phyloP scores from a whole-genome alignment of 2,797 vertebrate species.

The Mionectes olivaceus region DNA sequence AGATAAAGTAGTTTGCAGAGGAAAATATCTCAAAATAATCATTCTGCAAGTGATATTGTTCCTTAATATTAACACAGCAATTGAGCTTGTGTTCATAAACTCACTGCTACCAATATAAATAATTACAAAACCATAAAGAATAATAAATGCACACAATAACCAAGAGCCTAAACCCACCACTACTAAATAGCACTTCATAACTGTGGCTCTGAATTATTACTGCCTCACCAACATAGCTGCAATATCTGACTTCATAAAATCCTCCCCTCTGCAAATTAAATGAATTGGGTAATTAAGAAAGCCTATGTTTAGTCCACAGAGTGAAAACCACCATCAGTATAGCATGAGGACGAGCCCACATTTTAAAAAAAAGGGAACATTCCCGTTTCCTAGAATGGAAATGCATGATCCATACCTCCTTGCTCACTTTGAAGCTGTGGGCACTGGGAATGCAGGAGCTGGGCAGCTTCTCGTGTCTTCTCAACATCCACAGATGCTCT shows the following conservation, averaged over 20 bases:
- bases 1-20: neutral
- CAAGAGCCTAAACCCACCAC: neutral
- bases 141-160: neutral
- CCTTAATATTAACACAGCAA: neutral
- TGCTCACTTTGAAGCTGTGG: neutral
- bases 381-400: neutral
- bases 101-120: constrained; percentile 32
- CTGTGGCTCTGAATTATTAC: constrained; percentile 28
- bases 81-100: neutral
- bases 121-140: constrained; percentile 27
- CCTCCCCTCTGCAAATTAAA: neutral
- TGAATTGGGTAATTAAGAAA: constrained; percentile 9
- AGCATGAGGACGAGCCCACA: neutral
- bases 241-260: constrained; percentile 13
- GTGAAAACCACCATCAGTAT: neutral
- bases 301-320: neutral
- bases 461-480: neutral
- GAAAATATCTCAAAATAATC: neutral
- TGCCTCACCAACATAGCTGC: constrained; percentile 1
- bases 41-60: neutral
- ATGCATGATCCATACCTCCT: neutral
- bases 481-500: neutral
- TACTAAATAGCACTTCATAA: constrained; percentile 1
- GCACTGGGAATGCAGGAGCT: neutral
- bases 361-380: neutral